These are phyloP conservation scores for Xyrauchen texanus DNA, from an alignment of 2,113 vertebrate species.

Conservation along the genomic window DNA sequence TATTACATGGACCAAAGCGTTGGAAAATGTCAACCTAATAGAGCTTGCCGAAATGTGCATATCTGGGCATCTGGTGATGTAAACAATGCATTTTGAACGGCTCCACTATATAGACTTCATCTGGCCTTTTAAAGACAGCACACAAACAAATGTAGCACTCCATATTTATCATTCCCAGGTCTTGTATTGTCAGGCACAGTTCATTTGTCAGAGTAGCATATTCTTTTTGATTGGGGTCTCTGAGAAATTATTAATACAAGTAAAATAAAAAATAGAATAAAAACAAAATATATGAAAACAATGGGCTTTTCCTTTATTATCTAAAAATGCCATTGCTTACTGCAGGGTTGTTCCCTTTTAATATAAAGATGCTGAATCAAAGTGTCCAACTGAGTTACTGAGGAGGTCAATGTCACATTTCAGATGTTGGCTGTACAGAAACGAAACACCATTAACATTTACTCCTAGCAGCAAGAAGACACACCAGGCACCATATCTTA, in stretches of 20 bases:
- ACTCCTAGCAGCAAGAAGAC: constrained; percentile 59
- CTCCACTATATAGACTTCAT: too few species aligned
- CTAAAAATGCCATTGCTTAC: constrained; percentile 12
- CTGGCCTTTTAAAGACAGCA: constrained; percentile 45
- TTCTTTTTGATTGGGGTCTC: constrained; percentile 14
- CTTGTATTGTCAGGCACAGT: constrained; percentile 11
- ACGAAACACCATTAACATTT: constrained; percentile 49
- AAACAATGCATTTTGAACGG: constrained; percentile 46
- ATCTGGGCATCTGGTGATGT: constrained; percentile 57
- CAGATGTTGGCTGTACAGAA: constrained; percentile 45
- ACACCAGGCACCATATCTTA: constrained; percentile 53
- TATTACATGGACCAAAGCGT: constrained; percentile 78
- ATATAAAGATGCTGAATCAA: constrained; percentile 25
- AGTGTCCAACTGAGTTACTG: neutral
- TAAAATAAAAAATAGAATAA: neutral
- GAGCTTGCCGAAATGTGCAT: constrained; percentile 64
- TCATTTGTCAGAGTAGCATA: constrained; percentile 26
- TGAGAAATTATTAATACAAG: neutral
- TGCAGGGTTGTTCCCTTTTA: constrained; percentile 33
- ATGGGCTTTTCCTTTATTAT: neutral
- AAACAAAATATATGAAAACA: neutral
- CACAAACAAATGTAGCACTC: neutral
- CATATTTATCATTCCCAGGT: neutral
- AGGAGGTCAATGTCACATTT: constrained; percentile 41
- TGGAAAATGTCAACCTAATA: constrained; percentile 76